Evolutionary conservation across 2,888 invertebrate species (phyloP), one percentile per base, ranked within the genome.

Genomic region (Melipona beecheii): DNA sequence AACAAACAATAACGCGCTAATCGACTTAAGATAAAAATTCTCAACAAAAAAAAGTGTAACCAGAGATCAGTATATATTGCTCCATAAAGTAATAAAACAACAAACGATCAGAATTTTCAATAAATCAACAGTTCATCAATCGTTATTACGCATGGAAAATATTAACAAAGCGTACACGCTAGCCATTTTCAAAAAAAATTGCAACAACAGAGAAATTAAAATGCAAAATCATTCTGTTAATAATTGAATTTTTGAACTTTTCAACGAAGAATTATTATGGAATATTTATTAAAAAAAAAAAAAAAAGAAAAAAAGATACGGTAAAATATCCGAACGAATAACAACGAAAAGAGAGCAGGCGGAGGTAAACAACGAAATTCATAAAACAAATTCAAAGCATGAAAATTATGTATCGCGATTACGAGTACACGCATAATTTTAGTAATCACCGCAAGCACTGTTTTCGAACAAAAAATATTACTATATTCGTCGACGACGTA

Each of bases 151-250:
- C 27, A 9, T 21, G 27, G 21, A 6, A 21, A 49, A 13, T 4
- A 62, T 60, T 17, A 52, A 52, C 62, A 4, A 36, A 74, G 24
- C 9, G 9, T 17, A 54, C 56, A 21, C 19, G 4, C 6, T 6
- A 2, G 9, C n/a, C 11, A 11, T 54, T 64, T 60, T 64, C 58
- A 50, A 50, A 68, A 43, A 65, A 58, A n/a, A 77, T 58, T 58
- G 64, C 70, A 15, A 49, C 21, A 27, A 21, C 15, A 13, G n/a
- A 62, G 49, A 68, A 21, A 62, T 78, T 81, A 72, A 72, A 81
- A 81, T 78, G 49, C 60, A 60, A 21, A 58, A 54, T 24, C 60
- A 31, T 72, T 60, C 15, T 43, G 19, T 62, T 49, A 73, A 73
- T 73, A 81, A 81, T 62, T 68, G 49, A 73, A 73, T 43, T 50